Base-by-base conservation (phyloP, 2,888 invertebrate species). In the Lasioglossum villosulum region DNA sequence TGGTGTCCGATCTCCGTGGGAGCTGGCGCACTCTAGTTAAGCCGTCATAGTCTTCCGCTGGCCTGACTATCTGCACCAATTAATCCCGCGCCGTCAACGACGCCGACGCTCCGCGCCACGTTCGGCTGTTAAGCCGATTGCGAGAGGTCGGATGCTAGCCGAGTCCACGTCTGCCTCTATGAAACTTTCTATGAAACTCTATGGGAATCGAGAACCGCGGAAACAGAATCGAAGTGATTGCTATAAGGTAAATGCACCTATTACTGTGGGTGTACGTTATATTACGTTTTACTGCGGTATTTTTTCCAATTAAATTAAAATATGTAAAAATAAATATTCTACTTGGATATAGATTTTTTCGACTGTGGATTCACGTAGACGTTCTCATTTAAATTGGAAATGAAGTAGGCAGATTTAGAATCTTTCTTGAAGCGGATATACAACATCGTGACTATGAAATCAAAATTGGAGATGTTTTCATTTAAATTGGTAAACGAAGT, bases 1-100 rank as follows among this genome's bases (percentile, higher is more conserved):
- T 88, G 87, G 89, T 88, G 89, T 86, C 88, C 90, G 91, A 92
- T 92, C 92, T 91, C 91, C 92, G 92, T 92, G 92, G 89, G 92
- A 92, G 91, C 85, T 85, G 82, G 80, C 89, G 82, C 91, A 91
- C 90, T 88, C 91, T 87, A 91, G 84, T 88, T 90, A 87, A 91
- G 90, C 92, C 91, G 84, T 83, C 84, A 87, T 84, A 87, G 89
- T 89, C 89, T 89, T 89, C 88, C 86, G 86, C 78, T 48, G 78
- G 78, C 70, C 87, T 45, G 86, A 89, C 89, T 89, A 89, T 89
- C 89, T 86, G 77, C 82, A 79, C 83, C 89, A 86, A 89, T 89
- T 89, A 89, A 89, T 89, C 89, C 89, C 70, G 81, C 68, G 75
- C 75, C 77, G 80, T 75, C 82, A 56, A 27, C 63, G 52, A 19